A percentile compares a stretch with the other conserved stretches of the same genome.
Conservation (phyloP, 2,113 vertebrate species). For the Perca fluviatilis region DNA sequence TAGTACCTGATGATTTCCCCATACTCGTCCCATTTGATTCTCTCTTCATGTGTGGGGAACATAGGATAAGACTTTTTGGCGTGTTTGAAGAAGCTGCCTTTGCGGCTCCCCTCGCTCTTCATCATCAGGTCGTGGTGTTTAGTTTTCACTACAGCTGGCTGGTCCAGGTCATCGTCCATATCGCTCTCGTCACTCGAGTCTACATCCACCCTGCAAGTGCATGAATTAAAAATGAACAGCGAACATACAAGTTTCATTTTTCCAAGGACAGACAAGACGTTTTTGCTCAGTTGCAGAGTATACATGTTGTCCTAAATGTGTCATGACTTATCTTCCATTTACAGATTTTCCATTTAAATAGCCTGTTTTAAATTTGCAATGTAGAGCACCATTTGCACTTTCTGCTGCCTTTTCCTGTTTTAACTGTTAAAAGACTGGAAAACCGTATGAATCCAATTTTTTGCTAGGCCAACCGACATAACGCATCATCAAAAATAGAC, state of each 20-base stretch:
- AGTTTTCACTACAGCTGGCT: conserved; percentile 89
- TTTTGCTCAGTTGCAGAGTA: conserved; percentile 1
- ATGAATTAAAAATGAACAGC: conserved; percentile 19
- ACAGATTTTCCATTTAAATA: conserved; percentile 17
- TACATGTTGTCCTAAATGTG: background rate
- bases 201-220: conserved; percentile 89
- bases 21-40: conserved; percentile 99
- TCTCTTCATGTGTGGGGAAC: conserved; percentile 96
- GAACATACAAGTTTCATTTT: background rate
- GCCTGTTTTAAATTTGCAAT: background rate
- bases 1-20: conserved; percentile 98
- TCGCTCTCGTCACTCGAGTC: conserved; percentile 99
- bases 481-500: background rate
- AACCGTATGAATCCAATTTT: background rate
- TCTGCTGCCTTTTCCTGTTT: conserved; percentile 19
- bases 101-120: conserved; percentile 96
- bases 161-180: conserved; percentile 95
- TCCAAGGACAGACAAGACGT: background rate
- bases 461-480: background rate
- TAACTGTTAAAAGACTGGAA: conserved; percentile 8
- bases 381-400: conserved; percentile 33
- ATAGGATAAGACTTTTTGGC: conserved; percentile 99
- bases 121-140: conserved; percentile 99
- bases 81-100: conserved; percentile 99
- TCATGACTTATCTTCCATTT: conserved; percentile 32